Evolutionary conservation across 2,888 invertebrate species (phyloP).

Genomic region (Hirtodrosophila duncani): DNA sequence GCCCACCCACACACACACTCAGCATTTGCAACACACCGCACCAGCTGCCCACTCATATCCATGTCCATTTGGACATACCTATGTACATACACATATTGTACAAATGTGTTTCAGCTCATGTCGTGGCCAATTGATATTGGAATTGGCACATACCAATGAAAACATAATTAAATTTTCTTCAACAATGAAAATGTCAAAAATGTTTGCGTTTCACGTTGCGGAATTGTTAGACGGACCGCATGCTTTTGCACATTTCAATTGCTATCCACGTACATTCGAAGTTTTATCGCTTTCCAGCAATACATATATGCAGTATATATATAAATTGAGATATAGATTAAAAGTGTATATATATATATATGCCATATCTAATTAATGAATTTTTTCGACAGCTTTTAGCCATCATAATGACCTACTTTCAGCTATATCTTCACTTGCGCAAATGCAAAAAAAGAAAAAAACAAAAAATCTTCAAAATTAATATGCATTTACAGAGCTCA

Average conservation of each 20-base stretch:
- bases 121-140: background rate
- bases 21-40: background rate
- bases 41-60: background rate
- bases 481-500: too few relatives aligned
- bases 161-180: constrained; percentile 70
- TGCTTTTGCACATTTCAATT: constrained; percentile 33
- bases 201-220: constrained; percentile 20
- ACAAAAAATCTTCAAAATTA: constrained; percentile 3
- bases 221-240: constrained; percentile 1
- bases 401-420: constrained; percentile 47
- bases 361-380: constrained; percentile 28
- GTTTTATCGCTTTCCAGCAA: constrained; percentile 32
- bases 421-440: constrained; percentile 17
- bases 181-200: constrained; percentile 63
- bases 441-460: constrained; percentile 14
- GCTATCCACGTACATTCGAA: constrained; percentile 15
- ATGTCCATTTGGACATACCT: constrained; percentile 3
- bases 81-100: too few relatives aligned
- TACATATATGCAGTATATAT: background rate
- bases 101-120: constrained; percentile 4
- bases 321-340: background rate
- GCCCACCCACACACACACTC: background rate
- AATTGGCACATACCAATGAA: constrained; percentile 30
- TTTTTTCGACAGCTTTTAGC: constrained; percentile 26
- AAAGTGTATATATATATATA: constrained; percentile 4